Percentiles rank a stretch among this genome's conserved stretches.
These are phyloP conservation scores for Carassius carassius DNA, from an alignment of 2,113 vertebrate genomes.

Conservation along the genomic window DNA sequence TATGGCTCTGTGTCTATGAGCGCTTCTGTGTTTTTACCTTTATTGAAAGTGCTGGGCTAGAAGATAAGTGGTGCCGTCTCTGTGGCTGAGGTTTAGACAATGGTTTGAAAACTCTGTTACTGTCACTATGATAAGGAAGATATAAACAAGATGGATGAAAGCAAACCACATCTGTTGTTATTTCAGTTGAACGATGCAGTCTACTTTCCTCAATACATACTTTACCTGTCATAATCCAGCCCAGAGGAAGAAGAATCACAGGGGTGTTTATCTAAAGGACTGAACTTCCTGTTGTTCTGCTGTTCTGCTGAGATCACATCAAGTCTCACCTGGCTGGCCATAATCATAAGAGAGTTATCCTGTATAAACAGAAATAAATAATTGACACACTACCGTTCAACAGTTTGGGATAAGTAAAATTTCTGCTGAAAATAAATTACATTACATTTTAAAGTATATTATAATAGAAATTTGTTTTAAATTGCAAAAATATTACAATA, in stretches of 20 bases:
- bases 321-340: slow-evolving; percentile 45
- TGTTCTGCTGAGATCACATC: slow-evolving; percentile 44
- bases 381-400: no score
- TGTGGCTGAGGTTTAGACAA: slow-evolving; percentile 42
- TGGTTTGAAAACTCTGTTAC: slow-evolving; percentile 58
- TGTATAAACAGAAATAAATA: no score
- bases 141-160: no score
- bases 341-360: slow-evolving; percentile 51
- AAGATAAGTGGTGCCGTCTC: slow-evolving; percentile 30
- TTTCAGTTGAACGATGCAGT: no score
- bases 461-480: no score
- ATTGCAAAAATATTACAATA: no score
- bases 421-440: no score
- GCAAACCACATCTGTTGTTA: no score
- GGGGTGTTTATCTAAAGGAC: slow-evolving; percentile 48
- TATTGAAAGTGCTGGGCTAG: slow-evolving; percentile 36
- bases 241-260: slow-evolving; percentile 48
- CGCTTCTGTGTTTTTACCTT: neutral
- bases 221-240: slow-evolving; percentile 61
- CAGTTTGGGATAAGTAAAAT: no score
- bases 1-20: no score
- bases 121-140: slow-evolving; percentile 39
- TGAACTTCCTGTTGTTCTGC: slow-evolving; percentile 48
- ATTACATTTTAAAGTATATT: no score
- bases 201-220: no score